phyloP scores from a whole-genome alignment of 1,140 invertebrate genomes.

The Sinonovacula constricta region DNA sequence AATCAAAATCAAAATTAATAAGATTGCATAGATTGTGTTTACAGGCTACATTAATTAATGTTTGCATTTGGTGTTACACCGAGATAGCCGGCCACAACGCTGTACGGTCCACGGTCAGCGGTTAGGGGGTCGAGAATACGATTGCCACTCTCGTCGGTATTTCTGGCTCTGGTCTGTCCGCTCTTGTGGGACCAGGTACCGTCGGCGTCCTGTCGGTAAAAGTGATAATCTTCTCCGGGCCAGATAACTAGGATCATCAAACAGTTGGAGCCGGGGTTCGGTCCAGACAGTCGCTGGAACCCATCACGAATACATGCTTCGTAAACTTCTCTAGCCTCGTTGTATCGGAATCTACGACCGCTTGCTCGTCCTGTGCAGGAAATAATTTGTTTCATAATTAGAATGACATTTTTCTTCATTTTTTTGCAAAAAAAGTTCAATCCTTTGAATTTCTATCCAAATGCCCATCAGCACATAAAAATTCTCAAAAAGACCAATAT shows the following conservation, averaged over 20 bases:
- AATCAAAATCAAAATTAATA: too few relatives aligned
- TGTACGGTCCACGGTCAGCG: constrained; percentile 25
- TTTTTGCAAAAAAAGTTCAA: not conserved
- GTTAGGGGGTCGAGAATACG: constrained; percentile 6
- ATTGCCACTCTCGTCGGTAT: constrained; percentile 32
- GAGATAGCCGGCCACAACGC: constrained; percentile 12
- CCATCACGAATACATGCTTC: constrained; percentile 11
- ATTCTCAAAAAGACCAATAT: not conserved
- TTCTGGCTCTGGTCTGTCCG: constrained; percentile 25
- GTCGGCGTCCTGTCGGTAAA: constrained; percentile 26
- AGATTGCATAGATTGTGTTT: too few relatives aligned
- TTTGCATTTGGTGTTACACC: constrained; percentile 1
- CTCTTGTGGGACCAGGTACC: constrained; percentile 46
- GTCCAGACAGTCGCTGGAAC: constrained; percentile 1
- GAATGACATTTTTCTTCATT: not conserved
- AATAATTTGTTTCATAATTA: not conserved
- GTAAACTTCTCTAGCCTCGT: constrained; percentile 7
- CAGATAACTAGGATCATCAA: constrained; percentile 27
- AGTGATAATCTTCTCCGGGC: constrained; percentile 43
- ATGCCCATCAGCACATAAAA: not conserved
- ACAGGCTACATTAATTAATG: constrained; percentile 15
- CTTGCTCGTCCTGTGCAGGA: constrained; percentile 15
- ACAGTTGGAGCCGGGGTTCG: constrained; percentile 16
- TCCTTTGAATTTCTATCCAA: not conserved
- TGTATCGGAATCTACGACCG: constrained; percentile 11